phyloP scores from a whole-genome alignment of 2,888 invertebrate genomes.

The Macaria liturata region DNA sequence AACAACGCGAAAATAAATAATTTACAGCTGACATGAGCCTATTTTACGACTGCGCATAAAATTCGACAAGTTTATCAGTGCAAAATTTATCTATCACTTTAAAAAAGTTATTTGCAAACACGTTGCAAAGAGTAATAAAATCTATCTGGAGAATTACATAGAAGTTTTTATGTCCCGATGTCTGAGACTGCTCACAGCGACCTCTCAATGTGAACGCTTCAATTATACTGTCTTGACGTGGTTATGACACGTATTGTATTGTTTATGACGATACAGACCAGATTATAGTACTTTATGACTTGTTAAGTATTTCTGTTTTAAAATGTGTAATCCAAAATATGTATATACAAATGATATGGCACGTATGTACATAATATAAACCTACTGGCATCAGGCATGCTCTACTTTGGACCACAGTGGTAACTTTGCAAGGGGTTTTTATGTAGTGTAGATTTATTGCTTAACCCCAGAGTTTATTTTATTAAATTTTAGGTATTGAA shows the following conservation, averaged over 20 bases:
- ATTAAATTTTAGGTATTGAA: too few species aligned
- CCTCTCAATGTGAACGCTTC: constrained; percentile 26
- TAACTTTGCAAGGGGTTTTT: too few species aligned
- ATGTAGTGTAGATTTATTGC: too few species aligned
- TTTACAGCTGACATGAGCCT: constrained; percentile 10
- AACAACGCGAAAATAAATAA: constrained; percentile 4
- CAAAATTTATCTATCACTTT: constrained; percentile 21
- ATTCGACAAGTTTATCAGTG: constrained; percentile 19
- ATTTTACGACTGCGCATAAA: constrained; percentile 18
- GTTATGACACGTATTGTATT: not conserved
- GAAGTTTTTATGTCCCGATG: constrained; percentile 24
- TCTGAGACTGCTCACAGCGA: constrained; percentile 18
- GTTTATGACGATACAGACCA: too few species aligned
- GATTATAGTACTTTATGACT: too few species aligned
- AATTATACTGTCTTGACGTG: constrained; percentile 1
- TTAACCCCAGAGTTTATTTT: too few species aligned
- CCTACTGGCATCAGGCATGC: too few species aligned
- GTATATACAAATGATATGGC: too few species aligned
- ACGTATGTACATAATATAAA: too few species aligned
- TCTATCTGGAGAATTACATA: constrained; percentile 23
- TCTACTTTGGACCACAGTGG: too few species aligned
- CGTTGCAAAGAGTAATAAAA: constrained; percentile 25
- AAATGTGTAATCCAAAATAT: too few species aligned
- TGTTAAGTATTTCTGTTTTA: too few species aligned
- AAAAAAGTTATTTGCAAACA: constrained; percentile 19